These are phyloP conservation scores for Perithous albicinctus DNA, from an alignment of 2,888 invertebrate species.

Conservation along the genomic window DNA sequence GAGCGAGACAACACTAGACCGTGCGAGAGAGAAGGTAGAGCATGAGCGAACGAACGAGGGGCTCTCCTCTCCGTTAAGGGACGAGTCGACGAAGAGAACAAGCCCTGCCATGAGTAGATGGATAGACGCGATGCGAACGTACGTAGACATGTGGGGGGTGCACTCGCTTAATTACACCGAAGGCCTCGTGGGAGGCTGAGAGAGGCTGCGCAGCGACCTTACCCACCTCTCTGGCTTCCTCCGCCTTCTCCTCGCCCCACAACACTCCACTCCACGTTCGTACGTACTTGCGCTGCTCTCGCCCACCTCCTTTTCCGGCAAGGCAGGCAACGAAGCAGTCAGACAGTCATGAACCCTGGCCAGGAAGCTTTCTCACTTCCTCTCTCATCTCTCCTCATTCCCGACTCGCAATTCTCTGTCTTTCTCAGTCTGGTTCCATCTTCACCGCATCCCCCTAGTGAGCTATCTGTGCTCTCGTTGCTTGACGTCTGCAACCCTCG, in stretches of 20 bases:
- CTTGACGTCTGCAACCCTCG: constrained; percentile 63
- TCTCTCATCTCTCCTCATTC: constrained; percentile 34
- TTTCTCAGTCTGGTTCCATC: constrained; percentile 30
- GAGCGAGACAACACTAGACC: constrained; percentile 26
- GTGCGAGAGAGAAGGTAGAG: constrained; percentile 39
- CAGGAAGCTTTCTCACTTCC: constrained; percentile 46
- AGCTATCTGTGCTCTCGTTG: constrained; percentile 27
- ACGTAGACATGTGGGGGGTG: constrained; percentile 83
- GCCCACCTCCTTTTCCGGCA: constrained; percentile 43
- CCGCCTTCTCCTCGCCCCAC: constrained; percentile 66
- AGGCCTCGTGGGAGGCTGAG: constrained; percentile 82
- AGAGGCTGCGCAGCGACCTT: constrained; percentile 82
- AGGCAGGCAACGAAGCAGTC: constrained; percentile 41
- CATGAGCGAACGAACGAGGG: constrained; percentile 39
- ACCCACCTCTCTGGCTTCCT: constrained; percentile 72
- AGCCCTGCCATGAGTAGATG: constrained; percentile 80
- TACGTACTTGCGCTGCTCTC: constrained; percentile 54
- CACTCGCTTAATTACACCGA: constrained; percentile 85
- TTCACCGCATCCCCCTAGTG: constrained; percentile 57
- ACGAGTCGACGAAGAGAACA: constrained; percentile 72
- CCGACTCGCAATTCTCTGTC: constrained; percentile 57
- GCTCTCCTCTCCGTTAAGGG: constrained; percentile 60
- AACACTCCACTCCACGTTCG: constrained; percentile 62
- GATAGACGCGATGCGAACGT: constrained; percentile 82
- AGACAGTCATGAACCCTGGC: constrained; percentile 39